A percentile compares a stretch with the other conserved stretches of the same genome.
These are phyloP conservation scores for Prostheceraeus crozeri DNA, from an alignment of 2,888 invertebrate genomes.

Conservation along the genomic window DNA sequence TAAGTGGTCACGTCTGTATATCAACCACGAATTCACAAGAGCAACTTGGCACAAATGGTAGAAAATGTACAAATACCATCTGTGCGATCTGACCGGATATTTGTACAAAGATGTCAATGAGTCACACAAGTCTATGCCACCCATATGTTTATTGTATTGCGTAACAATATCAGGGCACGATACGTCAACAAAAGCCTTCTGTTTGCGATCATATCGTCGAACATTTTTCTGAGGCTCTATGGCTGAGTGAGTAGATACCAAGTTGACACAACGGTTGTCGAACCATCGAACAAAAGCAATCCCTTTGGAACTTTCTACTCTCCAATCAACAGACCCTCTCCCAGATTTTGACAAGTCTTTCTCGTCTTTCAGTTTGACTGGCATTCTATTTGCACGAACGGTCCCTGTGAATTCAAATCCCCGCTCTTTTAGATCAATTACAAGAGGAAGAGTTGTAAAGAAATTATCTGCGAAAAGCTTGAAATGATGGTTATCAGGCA, in stretches of 20 bases:
- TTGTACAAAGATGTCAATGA: conserved; percentile 24
- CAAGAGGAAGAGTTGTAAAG: conserved; percentile 14
- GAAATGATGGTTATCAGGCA: conserved; percentile 28
- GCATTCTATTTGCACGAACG: conserved; percentile 16
- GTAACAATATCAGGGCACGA: conserved; percentile 21
- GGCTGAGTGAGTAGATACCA: conserved; percentile 23
- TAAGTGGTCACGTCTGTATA: no score
- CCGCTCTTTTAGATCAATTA: neutral
- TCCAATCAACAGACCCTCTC: conserved; percentile 31
- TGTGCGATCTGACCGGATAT: neutral
- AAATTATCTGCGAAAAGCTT: conserved; percentile 33
- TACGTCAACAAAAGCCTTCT: conserved; percentile 30
- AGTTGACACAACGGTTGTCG: conserved; percentile 34
- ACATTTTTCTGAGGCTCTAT: neutral
- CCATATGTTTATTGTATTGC: conserved; percentile 32
- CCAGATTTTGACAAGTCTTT: conserved; percentile 34
- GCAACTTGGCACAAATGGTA: conserved; percentile 24
- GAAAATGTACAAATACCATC: conserved; percentile 7
- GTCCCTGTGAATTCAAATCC: conserved; percentile 4
- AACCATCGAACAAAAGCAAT: conserved; percentile 36
- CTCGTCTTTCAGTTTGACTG: neutral
- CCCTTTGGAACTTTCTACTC: conserved; percentile 10
- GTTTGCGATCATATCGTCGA: conserved; percentile 21
- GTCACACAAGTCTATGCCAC: conserved; percentile 30
- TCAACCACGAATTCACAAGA: conserved; percentile 30